phyloP scores from a whole-genome alignment of 2,797 vertebrate genomes.

The Lepus oiostolus region DNA sequence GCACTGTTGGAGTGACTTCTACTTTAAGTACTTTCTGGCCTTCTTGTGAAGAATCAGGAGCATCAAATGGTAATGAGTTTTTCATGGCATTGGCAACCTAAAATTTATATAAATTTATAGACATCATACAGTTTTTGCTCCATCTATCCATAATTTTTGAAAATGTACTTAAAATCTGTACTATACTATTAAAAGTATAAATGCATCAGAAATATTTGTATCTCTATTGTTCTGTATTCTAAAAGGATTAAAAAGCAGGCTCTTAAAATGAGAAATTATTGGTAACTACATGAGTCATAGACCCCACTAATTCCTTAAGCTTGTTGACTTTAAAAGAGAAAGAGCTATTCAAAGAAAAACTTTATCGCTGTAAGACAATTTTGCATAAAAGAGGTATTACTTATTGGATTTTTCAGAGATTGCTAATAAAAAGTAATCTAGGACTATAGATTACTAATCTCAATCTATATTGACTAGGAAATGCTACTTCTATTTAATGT shows the following conservation, averaged over 20 bases:
- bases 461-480: constrained; percentile 32
- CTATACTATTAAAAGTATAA: constrained; percentile 52
- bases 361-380: constrained; percentile 18
- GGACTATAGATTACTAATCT: constrained; percentile 20
- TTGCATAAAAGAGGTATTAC: background rate
- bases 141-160: constrained; percentile 16
- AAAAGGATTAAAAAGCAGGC: background rate
- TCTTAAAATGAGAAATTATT: constrained; percentile 68
- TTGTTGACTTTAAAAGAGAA: constrained; percentile 61
- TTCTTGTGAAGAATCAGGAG: constrained; percentile 92
- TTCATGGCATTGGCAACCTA: constrained; percentile 99
- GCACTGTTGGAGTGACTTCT: constrained; percentile 97
- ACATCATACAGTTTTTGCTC: constrained; percentile 36
- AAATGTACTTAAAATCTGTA: constrained; percentile 43
- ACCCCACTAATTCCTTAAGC: background rate
- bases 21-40: constrained; percentile 98
- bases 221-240: constrained; percentile 31
- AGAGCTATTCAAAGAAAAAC: constrained; percentile 62
- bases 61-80: constrained; percentile 96
- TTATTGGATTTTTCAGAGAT: background rate
- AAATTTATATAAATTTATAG: constrained; percentile 66
- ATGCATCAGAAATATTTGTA: constrained; percentile 41
- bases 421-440: background rate
- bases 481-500: constrained; percentile 36
- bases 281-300: constrained; percentile 24